These are phyloP conservation scores for Microplitis deprimator DNA, from an alignment of 2,888 invertebrate species.

Conservation along the genomic window DNA sequence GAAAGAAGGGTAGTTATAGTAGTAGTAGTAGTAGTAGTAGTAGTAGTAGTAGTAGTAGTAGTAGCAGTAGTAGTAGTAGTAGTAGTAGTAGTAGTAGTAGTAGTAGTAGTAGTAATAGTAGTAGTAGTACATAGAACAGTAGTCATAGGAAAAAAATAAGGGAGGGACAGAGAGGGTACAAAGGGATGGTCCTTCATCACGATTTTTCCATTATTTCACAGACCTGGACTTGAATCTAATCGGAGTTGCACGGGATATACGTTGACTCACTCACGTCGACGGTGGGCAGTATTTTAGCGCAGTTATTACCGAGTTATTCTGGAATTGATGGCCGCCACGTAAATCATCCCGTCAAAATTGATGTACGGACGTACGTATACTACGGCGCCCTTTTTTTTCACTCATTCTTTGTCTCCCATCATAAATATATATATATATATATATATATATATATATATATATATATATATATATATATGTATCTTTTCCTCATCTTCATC, in stretches of 20 bases:
- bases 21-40: neutral
- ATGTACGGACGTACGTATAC: slow-evolving; percentile 57
- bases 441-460: slow-evolving; percentile 21
- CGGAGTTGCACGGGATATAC: slow-evolving; percentile 41
- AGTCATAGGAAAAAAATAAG: neutral
- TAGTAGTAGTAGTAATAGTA: no score
- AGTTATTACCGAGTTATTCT: slow-evolving; percentile 67
- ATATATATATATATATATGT: neutral
- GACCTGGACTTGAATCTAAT: slow-evolving; percentile 51
- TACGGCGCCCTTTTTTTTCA: slow-evolving; percentile 51
- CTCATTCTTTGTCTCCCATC: slow-evolving; percentile 40
- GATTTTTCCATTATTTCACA: slow-evolving; percentile 50
- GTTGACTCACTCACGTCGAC: slow-evolving; percentile 49
- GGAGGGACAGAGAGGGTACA: neutral
- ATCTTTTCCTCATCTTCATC: slow-evolving; percentile 40
- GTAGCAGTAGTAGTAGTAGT: no score
- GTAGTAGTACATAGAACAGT: neutral
- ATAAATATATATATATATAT: slow-evolving; percentile 35
- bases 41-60: neutral
- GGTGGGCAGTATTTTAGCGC: slow-evolving; percentile 58
- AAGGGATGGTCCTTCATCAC: slow-evolving; percentile 37
- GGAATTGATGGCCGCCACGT: slow-evolving; percentile 65
- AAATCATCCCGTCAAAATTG: slow-evolving; percentile 65
- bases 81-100: neutral
- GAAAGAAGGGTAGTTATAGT: neutral